phyloP scores from a whole-genome alignment of 2,888 invertebrate genomes.

The Folsomia candida region DNA sequence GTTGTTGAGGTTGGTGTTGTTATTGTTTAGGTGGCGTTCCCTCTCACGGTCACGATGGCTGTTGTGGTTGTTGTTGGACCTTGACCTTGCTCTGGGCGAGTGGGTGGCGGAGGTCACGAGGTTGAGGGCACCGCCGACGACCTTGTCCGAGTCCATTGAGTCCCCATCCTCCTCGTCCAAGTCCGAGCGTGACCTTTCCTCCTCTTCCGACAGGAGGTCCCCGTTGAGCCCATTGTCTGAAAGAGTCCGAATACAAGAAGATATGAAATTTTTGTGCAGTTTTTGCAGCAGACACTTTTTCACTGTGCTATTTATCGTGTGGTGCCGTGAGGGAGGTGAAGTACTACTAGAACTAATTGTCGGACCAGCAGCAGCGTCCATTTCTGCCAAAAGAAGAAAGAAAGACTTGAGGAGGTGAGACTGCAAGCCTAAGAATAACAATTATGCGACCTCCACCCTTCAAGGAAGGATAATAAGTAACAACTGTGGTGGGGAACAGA shows the following conservation, averaged over 20 bases:
- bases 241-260: constrained; percentile 49
- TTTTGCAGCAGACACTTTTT: not conserved
- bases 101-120: constrained; percentile 57
- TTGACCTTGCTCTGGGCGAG: constrained; percentile 22
- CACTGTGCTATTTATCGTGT: not conserved
- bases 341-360: too few species aligned
- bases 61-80: constrained; percentile 15
- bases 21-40: constrained; percentile 27
- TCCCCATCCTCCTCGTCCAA: constrained; percentile 52
- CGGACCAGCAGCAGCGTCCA: too few species aligned
- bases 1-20: constrained; percentile 24
- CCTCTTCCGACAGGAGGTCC: constrained; percentile 63
- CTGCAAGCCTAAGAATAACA: too few species aligned
- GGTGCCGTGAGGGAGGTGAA: too few species aligned
- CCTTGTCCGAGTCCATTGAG: constrained; percentile 65
- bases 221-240: constrained; percentile 64
- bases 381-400: too few species aligned
- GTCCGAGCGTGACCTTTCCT: constrained; percentile 63
- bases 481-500: too few species aligned
- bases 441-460: too few species aligned
- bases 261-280: not conserved
- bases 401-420: too few species aligned
- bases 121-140: constrained; percentile 59
- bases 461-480: too few species aligned
- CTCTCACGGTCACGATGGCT: constrained; percentile 33